Evolutionary conservation across 1,140 invertebrate species (phyloP).

Genomic region (Aphelinus atriplicis): DNA sequence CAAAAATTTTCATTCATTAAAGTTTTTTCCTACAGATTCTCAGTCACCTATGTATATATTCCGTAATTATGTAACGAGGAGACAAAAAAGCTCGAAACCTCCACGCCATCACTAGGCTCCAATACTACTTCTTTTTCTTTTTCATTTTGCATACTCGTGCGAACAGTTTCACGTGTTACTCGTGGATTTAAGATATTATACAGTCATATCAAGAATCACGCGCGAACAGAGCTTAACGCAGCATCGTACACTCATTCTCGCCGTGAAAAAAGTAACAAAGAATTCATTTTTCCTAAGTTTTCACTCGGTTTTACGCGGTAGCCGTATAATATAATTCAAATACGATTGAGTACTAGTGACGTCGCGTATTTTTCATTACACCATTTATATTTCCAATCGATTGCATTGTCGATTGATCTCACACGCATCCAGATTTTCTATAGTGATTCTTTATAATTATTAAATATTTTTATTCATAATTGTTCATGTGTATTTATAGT

Average conservation of each 20-base stretch:
- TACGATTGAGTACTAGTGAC: conserved; percentile 10
- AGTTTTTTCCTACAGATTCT: conserved; percentile 27
- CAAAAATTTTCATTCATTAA: conserved; percentile 11
- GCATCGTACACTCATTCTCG: neutral
- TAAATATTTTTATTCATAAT: conserved; percentile 42
- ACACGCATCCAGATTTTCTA: neutral
- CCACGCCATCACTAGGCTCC: conserved; percentile 18
- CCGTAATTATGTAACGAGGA: conserved; percentile 23
- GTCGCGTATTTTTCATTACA: conserved; percentile 4
- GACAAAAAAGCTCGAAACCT: conserved; percentile 23
- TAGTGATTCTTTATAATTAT: neutral
- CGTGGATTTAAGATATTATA: conserved; percentile 1
- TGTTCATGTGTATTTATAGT: conserved; percentile 36
- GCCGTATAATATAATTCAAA: neutral
- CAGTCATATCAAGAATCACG: neutral
- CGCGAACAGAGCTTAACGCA: too few species aligned
- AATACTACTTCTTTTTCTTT: conserved; percentile 23
- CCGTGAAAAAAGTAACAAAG: conserved; percentile 20
- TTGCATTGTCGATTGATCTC: conserved; percentile 16
- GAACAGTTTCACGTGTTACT: neutral
- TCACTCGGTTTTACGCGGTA: neutral
- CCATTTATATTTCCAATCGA: conserved; percentile 16
- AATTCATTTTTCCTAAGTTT: neutral
- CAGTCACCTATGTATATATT: conserved; percentile 32
- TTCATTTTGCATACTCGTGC: neutral